Evolutionary conservation across 2,797 vertebrate genomes (phyloP).

Genomic region (Hydrocynus forskahlii): DNA sequence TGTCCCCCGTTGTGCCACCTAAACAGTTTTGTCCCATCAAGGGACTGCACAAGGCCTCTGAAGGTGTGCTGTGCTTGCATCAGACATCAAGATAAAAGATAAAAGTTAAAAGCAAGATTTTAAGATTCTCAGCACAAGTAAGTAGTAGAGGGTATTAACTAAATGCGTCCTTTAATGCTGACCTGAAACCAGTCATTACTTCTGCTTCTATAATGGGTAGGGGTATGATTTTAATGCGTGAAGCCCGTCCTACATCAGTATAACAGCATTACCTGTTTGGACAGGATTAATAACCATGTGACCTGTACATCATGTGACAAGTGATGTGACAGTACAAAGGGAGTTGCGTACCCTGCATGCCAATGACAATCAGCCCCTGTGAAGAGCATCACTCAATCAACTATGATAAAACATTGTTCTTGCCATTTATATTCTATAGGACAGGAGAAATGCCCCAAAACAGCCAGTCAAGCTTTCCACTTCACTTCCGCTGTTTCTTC

Average conservation of each 20-base stretch:
- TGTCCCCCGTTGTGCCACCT: no score
- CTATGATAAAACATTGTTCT: neutral
- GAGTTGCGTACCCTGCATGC: slow-evolving; percentile 16
- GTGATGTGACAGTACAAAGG: slow-evolving; percentile 9
- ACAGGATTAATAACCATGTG: slow-evolving; percentile 25
- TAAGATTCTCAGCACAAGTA: neutral
- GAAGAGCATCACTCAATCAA: neutral
- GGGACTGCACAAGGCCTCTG: no score
- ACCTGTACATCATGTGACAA: no score
- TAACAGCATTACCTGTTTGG: neutral
- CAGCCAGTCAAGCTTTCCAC: neutral
- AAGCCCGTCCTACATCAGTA: slow-evolving; percentile 9
- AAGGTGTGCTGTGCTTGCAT: no score
- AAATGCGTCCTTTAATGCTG: neutral
- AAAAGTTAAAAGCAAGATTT: no score
- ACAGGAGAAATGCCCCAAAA: neutral
- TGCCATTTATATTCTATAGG: neutral
- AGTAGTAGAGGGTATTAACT: neutral
- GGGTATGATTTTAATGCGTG: neutral
- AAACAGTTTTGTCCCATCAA: no score
- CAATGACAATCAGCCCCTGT: slow-evolving; percentile 5
- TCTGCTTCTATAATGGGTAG: neutral
- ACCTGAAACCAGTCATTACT: neutral
- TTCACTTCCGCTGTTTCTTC: no score
- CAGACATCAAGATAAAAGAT: no score